phyloP scores from a whole-genome alignment of 2,797 vertebrate species.

The Cephalopachus bancanus region DNA sequence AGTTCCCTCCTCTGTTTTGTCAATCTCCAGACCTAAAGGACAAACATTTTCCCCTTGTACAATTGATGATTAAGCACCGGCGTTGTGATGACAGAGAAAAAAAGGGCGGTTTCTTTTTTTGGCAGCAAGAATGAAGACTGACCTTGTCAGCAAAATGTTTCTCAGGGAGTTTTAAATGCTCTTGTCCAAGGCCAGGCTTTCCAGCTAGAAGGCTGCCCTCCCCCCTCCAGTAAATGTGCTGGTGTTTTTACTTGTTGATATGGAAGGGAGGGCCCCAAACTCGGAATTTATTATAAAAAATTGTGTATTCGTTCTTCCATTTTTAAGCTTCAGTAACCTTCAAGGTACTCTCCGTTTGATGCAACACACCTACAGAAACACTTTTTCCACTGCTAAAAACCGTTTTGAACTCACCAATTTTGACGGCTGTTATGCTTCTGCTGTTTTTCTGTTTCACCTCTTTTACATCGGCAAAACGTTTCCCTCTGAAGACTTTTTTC shows the following conservation, averaged over 20 bases:
- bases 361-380: too few relatives aligned
- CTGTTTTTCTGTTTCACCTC: too few relatives aligned
- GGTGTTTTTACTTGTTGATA: neutral
- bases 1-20: neutral
- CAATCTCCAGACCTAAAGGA: constrained; percentile 45
- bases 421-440: too few relatives aligned
- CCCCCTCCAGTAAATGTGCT: neutral
- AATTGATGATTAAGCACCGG: constrained; percentile 64
- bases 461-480: too few relatives aligned
- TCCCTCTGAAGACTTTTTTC: too few relatives aligned
- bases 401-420: too few relatives aligned
- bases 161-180: neutral
- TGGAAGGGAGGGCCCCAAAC: too few relatives aligned
- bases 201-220: neutral
- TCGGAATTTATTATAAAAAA: too few relatives aligned
- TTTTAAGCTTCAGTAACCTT: too few relatives aligned
- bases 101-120: constrained; percentile 40
- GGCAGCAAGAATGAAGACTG: constrained; percentile 49
- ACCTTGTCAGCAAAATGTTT: constrained; percentile 24
- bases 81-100: constrained; percentile 74
- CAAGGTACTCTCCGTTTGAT: too few relatives aligned
- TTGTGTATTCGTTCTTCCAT: too few relatives aligned
- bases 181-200: neutral
- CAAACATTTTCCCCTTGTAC: constrained; percentile 62
- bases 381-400: too few relatives aligned